Evolutionary conservation across 1,140 invertebrate species (phyloP), one percentile per base, ranked within the genome.

Genomic region (Colletes latitarsis): DNA sequence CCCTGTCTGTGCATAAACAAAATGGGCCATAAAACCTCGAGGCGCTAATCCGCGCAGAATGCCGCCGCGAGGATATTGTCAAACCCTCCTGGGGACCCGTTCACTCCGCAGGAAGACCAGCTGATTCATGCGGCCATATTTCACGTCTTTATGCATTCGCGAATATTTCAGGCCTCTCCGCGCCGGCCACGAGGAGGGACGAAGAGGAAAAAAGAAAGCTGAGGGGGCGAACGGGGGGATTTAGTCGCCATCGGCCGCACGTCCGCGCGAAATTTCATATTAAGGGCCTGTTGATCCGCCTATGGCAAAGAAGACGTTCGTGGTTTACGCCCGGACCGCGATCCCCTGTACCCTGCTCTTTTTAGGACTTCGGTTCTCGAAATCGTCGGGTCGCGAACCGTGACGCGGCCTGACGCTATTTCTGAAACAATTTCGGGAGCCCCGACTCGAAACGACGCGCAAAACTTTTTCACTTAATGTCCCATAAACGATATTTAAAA

Each of bases 61-160:
- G 89, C 89, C 85, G 87, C 78, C 88, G 88, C 79, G 84, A 90
- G 88, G 81, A 89, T 90, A 90, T 90, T 90, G 90, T 90, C 89
- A 90, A 90, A 91, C 87, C 84, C 81, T 89, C 86, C 87, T 88
- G 85, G 76, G 85, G 80, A 88, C 84, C 88, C 87, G 84, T 82
- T 82, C 84, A 79, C 87, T 88, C 87, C 83, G 78, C 87, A 79
- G 86, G 83, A 88, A 84, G 87, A 88, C 87, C 87, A 85, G 82
- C 88, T 89, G 88, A 92, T 92, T 92, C 90, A 91, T 91, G 86
- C 84, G 85, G 78, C 88, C 82, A 81, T 91, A 91, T 92, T 89
- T 90, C 89, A 90, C 78, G 79, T 88, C 85, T 88, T 89, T 90
- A 90, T 89, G 86, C 84, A 87, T 87, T 80, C 84, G 88, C 84